Percentiles rank a stretch among this genome's conserved stretches.
Evolutionary conservation across 2,888 invertebrate species (phyloP).

Genomic region (Perdita meconis): DNA sequence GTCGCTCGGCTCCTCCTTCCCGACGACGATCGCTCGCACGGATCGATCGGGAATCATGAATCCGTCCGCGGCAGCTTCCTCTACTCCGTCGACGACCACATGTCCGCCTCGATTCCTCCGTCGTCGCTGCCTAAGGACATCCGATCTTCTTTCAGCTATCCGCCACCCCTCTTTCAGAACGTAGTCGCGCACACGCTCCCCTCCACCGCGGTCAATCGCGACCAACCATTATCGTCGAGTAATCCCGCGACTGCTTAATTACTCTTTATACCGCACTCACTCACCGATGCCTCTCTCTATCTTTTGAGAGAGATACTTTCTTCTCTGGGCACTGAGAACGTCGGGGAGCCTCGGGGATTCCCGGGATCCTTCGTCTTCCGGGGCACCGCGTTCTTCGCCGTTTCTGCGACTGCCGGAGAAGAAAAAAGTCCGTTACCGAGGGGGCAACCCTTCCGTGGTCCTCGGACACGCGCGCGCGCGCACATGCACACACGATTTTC

Average conservation of each 20-base stretch:
- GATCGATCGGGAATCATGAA: conserved; percentile 57
- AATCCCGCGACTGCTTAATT: conserved; percentile 57
- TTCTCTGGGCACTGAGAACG: conserved; percentile 31
- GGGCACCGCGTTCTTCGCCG: conserved; percentile 18
- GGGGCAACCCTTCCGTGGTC: background rate
- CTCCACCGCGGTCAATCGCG: conserved; percentile 37
- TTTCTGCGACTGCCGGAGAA: conserved; percentile 38
- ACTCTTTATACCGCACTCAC: conserved; percentile 57
- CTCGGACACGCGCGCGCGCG: conserved; percentile 29
- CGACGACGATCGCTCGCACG: background rate
- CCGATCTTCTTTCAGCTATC: conserved; percentile 36
- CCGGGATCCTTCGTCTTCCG: conserved; percentile 7
- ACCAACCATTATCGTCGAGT: conserved; percentile 52
- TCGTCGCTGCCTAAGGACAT: conserved; percentile 36
- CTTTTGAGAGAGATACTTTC: no score
- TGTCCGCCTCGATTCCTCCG: conserved; percentile 38
- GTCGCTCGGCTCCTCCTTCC: conserved; percentile 27
- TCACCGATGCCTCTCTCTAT: conserved; percentile 45
- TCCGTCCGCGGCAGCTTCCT: conserved; percentile 17
- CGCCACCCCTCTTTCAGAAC: conserved; percentile 7
- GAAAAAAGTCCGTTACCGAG: conserved; percentile 33
- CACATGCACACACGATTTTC: conserved; percentile 10
- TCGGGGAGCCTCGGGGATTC: no score
- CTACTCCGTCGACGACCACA: conserved; percentile 28
- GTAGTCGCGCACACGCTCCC: conserved; percentile 27